Conservation (phyloP, 2,113 vertebrate genomes). For the Eira barbara region DNA sequence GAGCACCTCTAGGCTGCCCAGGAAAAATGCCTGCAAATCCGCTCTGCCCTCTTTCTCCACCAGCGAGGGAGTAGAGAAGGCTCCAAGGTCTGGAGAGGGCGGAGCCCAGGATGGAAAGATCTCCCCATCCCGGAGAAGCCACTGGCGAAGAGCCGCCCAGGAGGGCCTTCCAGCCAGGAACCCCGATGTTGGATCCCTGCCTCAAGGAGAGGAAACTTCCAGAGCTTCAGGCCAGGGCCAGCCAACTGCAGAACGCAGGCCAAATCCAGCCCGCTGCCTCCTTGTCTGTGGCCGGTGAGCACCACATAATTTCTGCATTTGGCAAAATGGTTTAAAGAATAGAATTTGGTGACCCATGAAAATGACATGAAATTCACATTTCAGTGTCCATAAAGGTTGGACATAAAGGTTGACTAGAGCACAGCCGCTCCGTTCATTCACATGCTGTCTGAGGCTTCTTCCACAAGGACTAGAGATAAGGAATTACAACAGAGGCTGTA, state of each 20-base stretch:
- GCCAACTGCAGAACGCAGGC: not conserved
- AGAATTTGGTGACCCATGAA: not conserved
- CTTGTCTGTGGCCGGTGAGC: not conserved
- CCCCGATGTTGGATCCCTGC: too few species aligned
- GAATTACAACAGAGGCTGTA: not conserved
- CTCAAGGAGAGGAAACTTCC: not conserved
- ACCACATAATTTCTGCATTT: not conserved
- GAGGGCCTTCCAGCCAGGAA: not conserved
- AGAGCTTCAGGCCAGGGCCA: not conserved
- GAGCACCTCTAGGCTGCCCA: too few species aligned
- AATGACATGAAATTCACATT: not conserved
- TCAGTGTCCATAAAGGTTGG: not conserved
- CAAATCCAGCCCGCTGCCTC: not conserved
- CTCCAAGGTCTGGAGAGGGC: not conserved
- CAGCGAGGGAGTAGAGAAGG: not conserved
- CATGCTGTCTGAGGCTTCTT: not conserved
- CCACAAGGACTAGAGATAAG: not conserved
- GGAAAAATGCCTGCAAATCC: not conserved
- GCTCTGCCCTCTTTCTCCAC: not conserved
- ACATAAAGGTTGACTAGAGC: not conserved
- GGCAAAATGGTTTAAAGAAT: not conserved
- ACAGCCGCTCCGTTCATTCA: too few species aligned
- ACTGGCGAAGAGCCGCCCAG: not conserved
- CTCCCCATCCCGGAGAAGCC: accelerated
- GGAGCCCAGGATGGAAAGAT: not conserved